phyloP scores from a whole-genome alignment of 1,140 invertebrate species.

The Papilio machaon region DNA sequence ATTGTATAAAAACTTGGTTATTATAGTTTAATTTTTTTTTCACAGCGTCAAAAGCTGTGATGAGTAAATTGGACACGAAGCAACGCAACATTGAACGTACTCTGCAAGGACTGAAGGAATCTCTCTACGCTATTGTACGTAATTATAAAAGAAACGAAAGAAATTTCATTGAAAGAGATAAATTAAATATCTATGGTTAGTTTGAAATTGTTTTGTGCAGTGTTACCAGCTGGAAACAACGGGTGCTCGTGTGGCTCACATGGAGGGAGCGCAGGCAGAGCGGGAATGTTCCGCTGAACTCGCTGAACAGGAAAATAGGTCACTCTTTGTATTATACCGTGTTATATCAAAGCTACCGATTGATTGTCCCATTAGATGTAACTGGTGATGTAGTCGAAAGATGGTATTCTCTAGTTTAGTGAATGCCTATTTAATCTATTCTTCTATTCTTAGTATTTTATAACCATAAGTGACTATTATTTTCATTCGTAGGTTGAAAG shows the following conservation, averaged over 20 bases:
- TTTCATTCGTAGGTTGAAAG: conserved; percentile 56
- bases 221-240: conserved; percentile 75
- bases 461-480: not conserved
- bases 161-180: not conserved
- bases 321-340: not conserved
- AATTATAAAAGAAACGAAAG: not conserved
- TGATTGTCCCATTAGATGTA: not conserved
- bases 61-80: conserved; percentile 74
- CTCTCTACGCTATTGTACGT: conserved; percentile 74
- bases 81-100: conserved; percentile 64
- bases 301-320: conserved; percentile 66
- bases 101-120: conserved; percentile 73
- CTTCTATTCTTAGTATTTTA: not conserved
- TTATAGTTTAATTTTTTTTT: not conserved
- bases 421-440: too few relatives aligned
- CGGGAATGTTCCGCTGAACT: conserved; percentile 63
- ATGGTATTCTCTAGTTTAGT: too few relatives aligned
- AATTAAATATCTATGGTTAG: not conserved
- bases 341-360: not conserved
- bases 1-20: too few relatives aligned
- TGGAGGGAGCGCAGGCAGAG: conserved; percentile 71
- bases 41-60: conserved; percentile 71
- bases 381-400: too few relatives aligned
- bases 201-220: conserved; percentile 47
- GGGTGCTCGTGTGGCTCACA: conserved; percentile 68